These are phyloP conservation scores for Ptilorrhoa leucosticta DNA, from an alignment of 2,113 vertebrate genomes.

Conservation along the genomic window DNA sequence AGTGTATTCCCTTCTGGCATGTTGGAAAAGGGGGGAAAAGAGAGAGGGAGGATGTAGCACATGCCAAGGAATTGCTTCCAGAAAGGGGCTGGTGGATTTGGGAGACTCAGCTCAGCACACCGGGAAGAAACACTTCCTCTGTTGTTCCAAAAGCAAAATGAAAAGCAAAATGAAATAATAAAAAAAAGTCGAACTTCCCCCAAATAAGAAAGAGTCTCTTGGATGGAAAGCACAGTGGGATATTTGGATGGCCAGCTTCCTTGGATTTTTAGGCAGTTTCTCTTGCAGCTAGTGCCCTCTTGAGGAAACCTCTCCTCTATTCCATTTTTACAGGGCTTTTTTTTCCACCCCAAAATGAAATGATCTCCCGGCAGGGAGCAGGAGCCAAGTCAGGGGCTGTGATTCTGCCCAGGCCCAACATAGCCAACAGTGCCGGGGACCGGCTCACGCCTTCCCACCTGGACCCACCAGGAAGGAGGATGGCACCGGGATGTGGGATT, in stretches of 20 bases:
- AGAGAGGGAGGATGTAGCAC: not conserved
- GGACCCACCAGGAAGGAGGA: not conserved
- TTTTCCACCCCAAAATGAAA: fast-evolving
- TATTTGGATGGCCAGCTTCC: not conserved
- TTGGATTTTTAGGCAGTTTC: not conserved
- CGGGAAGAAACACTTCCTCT: not conserved
- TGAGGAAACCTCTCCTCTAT: not conserved
- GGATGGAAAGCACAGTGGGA: not conserved
- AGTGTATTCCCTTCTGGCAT: not conserved
- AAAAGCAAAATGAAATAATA: not conserved
- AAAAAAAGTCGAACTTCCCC: not conserved
- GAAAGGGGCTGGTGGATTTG: not conserved
- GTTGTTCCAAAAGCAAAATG: not conserved
- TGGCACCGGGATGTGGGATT: fast-evolving
- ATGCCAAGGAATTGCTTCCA: not conserved
- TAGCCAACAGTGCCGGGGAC: fast-evolving
- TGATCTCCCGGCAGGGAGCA: not conserved
- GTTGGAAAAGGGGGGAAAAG: not conserved
- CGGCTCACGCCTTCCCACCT: fast-evolving
- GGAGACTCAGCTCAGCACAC: not conserved
- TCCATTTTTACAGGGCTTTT: fast-evolving
- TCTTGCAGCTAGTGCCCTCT: constrained; percentile 28
- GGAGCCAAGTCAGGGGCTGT: fast-evolving
- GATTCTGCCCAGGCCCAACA: not conserved
- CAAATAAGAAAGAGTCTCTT: not conserved